Evolutionary conservation across 2,888 invertebrate genomes (phyloP), one percentile per base, ranked within the genome.

Genomic region (Rambutsinella grinnellia): DNA sequence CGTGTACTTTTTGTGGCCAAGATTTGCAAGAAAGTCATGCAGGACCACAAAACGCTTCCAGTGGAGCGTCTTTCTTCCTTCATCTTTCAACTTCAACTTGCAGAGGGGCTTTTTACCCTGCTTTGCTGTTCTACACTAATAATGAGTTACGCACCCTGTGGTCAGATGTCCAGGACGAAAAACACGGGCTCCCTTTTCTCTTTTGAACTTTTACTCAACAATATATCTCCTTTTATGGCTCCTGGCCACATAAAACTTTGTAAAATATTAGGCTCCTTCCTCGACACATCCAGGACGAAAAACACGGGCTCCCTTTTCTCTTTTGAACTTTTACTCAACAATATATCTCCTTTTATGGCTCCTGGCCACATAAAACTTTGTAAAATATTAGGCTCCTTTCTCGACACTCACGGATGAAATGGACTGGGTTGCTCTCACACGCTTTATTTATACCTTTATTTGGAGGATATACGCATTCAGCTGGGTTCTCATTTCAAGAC

Each of bases 131-230:
- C 54, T 62, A 53, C 56, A 62, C 70, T 70, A 23, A 19, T 65
- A 74, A 74, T 75, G 74, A 75, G 74, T 75, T 75, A 75, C 74
- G 74, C 74, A 75, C 74, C 74, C 74, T 67, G 74, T 75, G 74
- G 74, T 75, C 74, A 75, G 67, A 74, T 58, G 72, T 67, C 74
- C 62, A 75, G 60, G 67, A 67, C 63, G 71, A 71, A 56, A 61
- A 56, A 24, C 44, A 62, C 46, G 56, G 56, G 15, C 56, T 24
- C 26, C 21, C 3, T n/a, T 56, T 56, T 67, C 66, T 46, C 44
- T 67, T 75, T 74, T 74, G 72, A 74, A 74, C 72, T 74, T 53
- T 66, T 74, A 56, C 72, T 65, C 72, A 65, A 72, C 66, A 75
- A 75, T 75, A 67, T 75, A 75, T 75, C 67, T 67, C 67, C 27